Base-by-base conservation (phyloP, 2,797 vertebrate genomes). In the Hephaestus fuliginosus region DNA sequence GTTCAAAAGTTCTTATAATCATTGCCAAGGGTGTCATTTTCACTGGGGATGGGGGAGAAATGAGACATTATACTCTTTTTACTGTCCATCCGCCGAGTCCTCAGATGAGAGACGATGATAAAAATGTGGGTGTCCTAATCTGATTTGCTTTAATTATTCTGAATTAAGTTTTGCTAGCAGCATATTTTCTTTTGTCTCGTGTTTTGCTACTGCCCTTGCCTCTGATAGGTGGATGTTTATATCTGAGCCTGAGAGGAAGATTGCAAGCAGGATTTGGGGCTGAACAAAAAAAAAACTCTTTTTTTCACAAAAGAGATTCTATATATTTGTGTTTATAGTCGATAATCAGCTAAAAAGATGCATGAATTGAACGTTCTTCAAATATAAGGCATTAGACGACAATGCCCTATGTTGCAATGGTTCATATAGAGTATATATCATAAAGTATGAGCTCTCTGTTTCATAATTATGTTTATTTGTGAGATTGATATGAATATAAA, bases 401-500 rank as follows among this genome's bases (percentile, higher is more conserved):
- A 12, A 18, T 70, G 41, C 9, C 7, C 11, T 56, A 20, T 44
- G 22, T 56, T 71, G 55, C 12, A 48, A 48, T 57, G 18, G 6
- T 6, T 28, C 8, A 11, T 48, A 49, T 60, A 28, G 8, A 36
- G 9, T 25, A 30, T 46, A 10, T 44, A 12, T 44, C 15, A n/a
- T 53, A 6, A 14, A 73, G 22, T 11, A 11, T 25, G 20, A 36
- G 3, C 13, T 1, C 61, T 33, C 9, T 44, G 53, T 58, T 66
- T 33, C 39, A 52, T 52, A 4, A 52, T 18, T 8, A 33, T 71
- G n/a, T 65, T 56, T 30, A 14, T 20, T 36, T 60, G 33, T 14
- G 30, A 17, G 13, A 58, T 43, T 67, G 44, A n/a, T 58, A 28
- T 67, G 12, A 66, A 30, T 58, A 51, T 30, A 58, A 49, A 41